phyloP scores from a whole-genome alignment of 2,113 vertebrate species.

The Menura novaehollandiae region DNA sequence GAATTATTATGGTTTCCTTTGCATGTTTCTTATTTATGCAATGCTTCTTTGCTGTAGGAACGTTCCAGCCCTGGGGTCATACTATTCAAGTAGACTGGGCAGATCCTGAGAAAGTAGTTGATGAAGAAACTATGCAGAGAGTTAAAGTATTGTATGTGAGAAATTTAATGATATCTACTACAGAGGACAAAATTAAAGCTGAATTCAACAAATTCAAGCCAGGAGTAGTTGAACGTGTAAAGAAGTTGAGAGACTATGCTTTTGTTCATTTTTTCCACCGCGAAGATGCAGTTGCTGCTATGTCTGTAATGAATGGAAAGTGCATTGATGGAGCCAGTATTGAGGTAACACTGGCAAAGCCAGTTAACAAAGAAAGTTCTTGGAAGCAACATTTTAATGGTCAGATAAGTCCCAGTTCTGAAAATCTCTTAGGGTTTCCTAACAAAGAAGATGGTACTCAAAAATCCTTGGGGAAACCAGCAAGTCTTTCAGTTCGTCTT shows the following conservation, averaged over 20 bases:
- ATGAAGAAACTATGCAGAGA: conserved; percentile 91
- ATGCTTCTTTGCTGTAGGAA: conserved; percentile 71
- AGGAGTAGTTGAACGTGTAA: conserved; percentile 89
- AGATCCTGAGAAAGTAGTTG: conserved; percentile 89
- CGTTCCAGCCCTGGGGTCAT: conserved; percentile 89
- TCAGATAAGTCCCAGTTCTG: conserved; percentile 69
- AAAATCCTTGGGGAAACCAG: conserved; percentile 60
- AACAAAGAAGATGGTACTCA: conserved; percentile 73
- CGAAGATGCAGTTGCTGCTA: conserved; percentile 85
- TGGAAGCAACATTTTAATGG: conserved; percentile 75
- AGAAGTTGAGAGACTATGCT: conserved; percentile 92
- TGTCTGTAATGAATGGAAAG: conserved; percentile 85
- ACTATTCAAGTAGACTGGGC: conserved; percentile 95
- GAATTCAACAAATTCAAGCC: conserved; percentile 90
- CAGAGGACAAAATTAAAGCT: conserved; percentile 84
- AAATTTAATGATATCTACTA: conserved; percentile 90
- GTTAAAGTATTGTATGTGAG: conserved; percentile 91
- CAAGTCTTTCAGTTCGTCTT: conserved; percentile 63
- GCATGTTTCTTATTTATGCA: neutral
- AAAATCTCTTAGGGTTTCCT: conserved; percentile 66
- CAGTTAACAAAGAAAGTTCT: conserved; percentile 77
- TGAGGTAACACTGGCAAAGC: conserved; percentile 91
- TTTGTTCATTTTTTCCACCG: conserved; percentile 91
- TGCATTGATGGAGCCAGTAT: conserved; percentile 86
- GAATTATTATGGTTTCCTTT: neutral